Evolutionary conservation across 2,797 vertebrate genomes (phyloP).

Genomic region (Miichthys miiuy): DNA sequence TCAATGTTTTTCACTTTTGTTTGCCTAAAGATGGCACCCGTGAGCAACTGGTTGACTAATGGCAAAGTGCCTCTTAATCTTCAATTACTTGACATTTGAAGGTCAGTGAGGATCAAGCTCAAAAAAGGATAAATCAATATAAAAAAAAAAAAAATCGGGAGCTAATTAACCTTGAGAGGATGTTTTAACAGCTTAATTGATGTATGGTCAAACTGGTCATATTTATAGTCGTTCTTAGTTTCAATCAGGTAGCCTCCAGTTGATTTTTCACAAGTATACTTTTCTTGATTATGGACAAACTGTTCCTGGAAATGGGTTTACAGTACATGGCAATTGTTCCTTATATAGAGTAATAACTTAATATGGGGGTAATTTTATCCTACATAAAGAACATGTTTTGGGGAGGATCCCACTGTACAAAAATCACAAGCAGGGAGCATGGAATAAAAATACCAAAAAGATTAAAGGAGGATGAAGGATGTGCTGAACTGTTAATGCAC

Average conservation of each 20-base stretch:
- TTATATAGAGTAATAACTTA: background rate
- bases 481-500: constrained; percentile 17
- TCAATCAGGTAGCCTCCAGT: constrained; percentile 25
- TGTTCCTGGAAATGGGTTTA: background rate
- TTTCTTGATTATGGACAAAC: constrained; percentile 3
- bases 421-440: background rate
- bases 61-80: constrained; percentile 10
- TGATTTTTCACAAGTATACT: constrained; percentile 4
- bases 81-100: background rate
- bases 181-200: background rate
- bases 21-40: background rate
- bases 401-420: background rate
- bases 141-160: background rate
- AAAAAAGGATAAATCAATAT: background rate
- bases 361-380: background rate
- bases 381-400: background rate
- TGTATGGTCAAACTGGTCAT: background rate
- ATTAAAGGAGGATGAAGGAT: constrained; percentile 28
- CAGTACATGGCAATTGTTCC: background rate
- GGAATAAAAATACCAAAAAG: constrained; percentile 7
- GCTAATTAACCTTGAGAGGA: constrained; percentile 23
- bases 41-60: background rate
- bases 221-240: background rate
- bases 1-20: background rate
- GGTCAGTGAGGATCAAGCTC: constrained; percentile 19